Base-by-base conservation (phyloP, 2,113 vertebrate genomes). In the Podarcis muralis region DNA sequence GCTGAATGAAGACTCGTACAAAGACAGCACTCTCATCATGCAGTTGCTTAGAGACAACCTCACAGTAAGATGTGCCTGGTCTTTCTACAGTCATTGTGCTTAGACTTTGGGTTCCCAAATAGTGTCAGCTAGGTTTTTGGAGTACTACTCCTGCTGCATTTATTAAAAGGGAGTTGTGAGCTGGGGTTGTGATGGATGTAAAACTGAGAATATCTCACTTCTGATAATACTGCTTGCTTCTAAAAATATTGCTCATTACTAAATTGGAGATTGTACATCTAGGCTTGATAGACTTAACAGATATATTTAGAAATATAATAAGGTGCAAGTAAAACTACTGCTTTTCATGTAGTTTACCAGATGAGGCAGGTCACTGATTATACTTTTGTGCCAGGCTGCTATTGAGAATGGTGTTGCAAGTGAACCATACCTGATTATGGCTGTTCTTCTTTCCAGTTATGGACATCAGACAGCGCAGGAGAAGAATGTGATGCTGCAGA, bases 1-100 rank as follows among this genome's bases (percentile, higher is more conserved):
- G 93, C 97, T 99, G 96, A 98, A 98, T 0, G 99, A 99, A 97
- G 99, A 99, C 86, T 99, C 98, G 27, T 99, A 99, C 97, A 99
- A 99, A 98, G 99, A 99, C 98, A 99, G 99, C 96, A 99, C 98
- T 93, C 99, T 99, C 91, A 99, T 99, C 97, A 99, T 99, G 98
- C 99, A 99, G 98, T 97, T 99, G 97, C 98, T 99, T 95, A 98
- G 98, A 98, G 99, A 99, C 98, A 99, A 99, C 97, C 97, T 99
- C 95, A 99, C 99, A 98, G 99, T 99, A 96, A 98, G 99, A 98
- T 81, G 43, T 53, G 59, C 23, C 35, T n/a, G 7, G 53, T 53
- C 23, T 88, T 78, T 72, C 37, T 48, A 43, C 6, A 20, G 23
- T 68, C 68, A 88, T 12, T 69, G 53, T 48, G 35, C 53, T 81